Conservation (phyloP, 1,140 invertebrate genomes). For the Zaprionus vittiger region DNA sequence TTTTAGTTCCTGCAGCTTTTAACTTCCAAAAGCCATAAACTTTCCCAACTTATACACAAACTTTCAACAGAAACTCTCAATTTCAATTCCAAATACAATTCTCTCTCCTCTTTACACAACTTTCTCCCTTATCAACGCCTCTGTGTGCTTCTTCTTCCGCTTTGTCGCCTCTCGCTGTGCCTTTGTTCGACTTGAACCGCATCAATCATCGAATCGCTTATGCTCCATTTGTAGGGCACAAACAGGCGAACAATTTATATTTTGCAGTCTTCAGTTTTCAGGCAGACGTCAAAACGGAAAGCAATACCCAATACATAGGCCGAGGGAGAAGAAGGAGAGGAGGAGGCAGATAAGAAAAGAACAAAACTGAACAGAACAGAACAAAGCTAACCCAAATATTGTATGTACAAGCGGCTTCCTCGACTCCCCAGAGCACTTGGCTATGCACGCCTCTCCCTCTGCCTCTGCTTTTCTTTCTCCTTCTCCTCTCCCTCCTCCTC, state of each 20-base stretch:
- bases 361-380: slow-evolving; percentile 10
- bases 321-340: neutral
- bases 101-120: neutral
- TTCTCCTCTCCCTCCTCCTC: neutral
- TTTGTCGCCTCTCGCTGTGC: neutral
- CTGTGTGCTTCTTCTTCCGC: neutral
- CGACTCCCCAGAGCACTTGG: neutral
- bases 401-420: slow-evolving; percentile 51
- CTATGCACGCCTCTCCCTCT: neutral
- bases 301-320: slow-evolving; percentile 52
- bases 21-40: neutral
- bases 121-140: neutral
- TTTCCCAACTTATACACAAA: neutral
- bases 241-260: slow-evolving; percentile 35
- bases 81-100: neutral
- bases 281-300: slow-evolving; percentile 66
- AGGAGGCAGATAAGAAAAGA: slow-evolving; percentile 1
- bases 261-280: slow-evolving; percentile 27
- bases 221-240: slow-evolving; percentile 8
- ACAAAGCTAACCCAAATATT: slow-evolving; percentile 73
- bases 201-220: slow-evolving; percentile 10
- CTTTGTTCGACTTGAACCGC: neutral
- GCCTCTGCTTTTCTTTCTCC: neutral
- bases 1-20: neutral
- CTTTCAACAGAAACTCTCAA: neutral